These are phyloP conservation scores for Coleophora flavipennella DNA, from an alignment of 2,888 invertebrate genomes.

Conservation along the genomic window DNA sequence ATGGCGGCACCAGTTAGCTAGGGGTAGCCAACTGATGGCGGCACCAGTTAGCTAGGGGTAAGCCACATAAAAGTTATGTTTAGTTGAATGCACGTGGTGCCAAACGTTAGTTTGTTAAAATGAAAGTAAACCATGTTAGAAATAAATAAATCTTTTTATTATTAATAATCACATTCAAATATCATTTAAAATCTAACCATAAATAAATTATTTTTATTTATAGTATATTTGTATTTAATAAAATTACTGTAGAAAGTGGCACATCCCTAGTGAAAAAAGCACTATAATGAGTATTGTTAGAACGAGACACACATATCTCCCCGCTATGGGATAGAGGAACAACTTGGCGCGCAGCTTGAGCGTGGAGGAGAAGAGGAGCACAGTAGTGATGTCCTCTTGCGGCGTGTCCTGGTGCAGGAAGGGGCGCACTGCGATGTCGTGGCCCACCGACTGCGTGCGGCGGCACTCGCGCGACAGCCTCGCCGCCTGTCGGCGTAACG, in stretches of 20 bases:
- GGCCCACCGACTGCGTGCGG: conserved; percentile 81
- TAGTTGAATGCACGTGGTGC: too few species aligned
- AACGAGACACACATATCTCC: conserved; percentile 76
- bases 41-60: too few species aligned
- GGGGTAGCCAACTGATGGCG: too few species aligned
- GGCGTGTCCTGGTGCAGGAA: conserved; percentile 86
- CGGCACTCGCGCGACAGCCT: conserved; percentile 81
- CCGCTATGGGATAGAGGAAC: conserved; percentile 81
- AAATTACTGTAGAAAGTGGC: conserved; percentile 71
- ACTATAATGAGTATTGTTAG: conserved; percentile 73
- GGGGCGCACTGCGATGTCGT: conserved; percentile 83
- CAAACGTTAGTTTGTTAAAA: conserved; percentile 11
- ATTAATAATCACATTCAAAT: not conserved
- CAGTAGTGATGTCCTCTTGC: conserved; percentile 81
- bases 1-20: too few species aligned
- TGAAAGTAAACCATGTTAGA: conserved; percentile 12
- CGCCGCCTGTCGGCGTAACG: conserved; percentile 79
- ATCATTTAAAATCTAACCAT: conserved; percentile 8
- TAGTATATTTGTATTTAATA: conserved; percentile 8
- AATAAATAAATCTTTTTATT: conserved; percentile 5
- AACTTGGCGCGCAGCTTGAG: conserved; percentile 82
- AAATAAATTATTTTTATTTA: conserved; percentile 11
- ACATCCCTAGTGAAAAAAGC: conserved; percentile 81
- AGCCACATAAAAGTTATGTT: too few species aligned
- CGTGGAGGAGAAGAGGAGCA: conserved; percentile 83